Percentiles rank a stretch among this genome's conserved stretches.
Evolutionary conservation across 2,797 vertebrate genomes (phyloP).

Genomic region (Huso huso): DNA sequence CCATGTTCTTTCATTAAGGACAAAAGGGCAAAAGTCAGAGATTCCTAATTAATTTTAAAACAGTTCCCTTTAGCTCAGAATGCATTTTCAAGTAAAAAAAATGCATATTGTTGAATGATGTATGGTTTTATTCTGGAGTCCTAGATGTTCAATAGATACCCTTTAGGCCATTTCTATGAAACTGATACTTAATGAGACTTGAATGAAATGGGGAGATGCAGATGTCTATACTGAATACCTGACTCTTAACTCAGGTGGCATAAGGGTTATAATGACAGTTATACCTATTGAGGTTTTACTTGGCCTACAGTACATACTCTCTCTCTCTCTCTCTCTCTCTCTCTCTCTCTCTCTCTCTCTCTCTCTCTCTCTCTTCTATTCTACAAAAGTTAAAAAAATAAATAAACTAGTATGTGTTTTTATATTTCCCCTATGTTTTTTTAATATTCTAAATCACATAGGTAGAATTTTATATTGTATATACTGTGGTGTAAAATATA

Average conservation of each 20-base stretch:
- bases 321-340: no score
- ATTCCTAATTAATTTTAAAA: conserved; percentile 44
- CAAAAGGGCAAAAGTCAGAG: conserved; percentile 44
- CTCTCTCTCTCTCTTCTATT: no score
- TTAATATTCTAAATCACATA: no score
- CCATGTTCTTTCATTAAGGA: conserved; percentile 35
- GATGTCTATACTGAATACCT: conserved; percentile 28
- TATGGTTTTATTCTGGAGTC: conserved; percentile 36
- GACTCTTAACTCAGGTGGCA: conserved; percentile 34
- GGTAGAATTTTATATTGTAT: no score
- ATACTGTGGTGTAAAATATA: no score
- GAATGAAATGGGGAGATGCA: conserved; percentile 28
- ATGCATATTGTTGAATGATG: conserved; percentile 38
- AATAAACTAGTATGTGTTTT: no score
- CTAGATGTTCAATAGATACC: conserved; percentile 37
- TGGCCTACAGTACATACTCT: no score
- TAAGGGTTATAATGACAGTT: not conserved
- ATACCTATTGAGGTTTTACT: no score
- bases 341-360: no score
- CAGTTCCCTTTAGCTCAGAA: conserved; percentile 34
- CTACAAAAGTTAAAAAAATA: no score
- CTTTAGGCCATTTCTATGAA: conserved; percentile 47
- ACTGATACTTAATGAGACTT: conserved; percentile 60
- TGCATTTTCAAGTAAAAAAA: conserved; percentile 44
- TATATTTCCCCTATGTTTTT: no score